Evolutionary conservation across 2,797 vertebrate genomes (phyloP).

Genomic region (Clarias fuscus): DNA sequence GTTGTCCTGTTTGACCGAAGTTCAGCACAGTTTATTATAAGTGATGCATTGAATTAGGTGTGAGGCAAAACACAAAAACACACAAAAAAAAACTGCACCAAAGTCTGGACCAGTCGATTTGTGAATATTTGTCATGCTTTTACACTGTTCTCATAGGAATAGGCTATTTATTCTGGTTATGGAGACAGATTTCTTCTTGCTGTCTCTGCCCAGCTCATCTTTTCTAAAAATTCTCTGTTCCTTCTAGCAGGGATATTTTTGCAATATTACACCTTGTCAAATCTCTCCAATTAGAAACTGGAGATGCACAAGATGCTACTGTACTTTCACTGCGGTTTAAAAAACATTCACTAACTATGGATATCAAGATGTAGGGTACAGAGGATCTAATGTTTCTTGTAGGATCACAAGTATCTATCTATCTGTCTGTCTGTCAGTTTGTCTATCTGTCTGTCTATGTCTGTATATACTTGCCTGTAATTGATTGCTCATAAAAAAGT

Average conservation of each 20-base stretch:
- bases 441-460: too few species aligned
- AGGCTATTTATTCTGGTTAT: background rate
- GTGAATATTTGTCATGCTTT: background rate
- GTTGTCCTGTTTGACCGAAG: conserved; percentile 4
- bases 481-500: background rate
- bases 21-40: background rate
- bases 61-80: background rate
- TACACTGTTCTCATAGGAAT: background rate
- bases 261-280: background rate
- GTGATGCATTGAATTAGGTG: background rate
- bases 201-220: background rate
- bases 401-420: too few species aligned
- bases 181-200: background rate
- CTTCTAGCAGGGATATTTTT: background rate
- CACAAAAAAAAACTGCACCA: background rate
- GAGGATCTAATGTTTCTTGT: too few species aligned
- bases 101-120: background rate
- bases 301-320: background rate
- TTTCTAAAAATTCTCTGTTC: background rate
- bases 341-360: background rate
- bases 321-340: background rate
- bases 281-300: background rate
- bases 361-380: background rate
- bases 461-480: too few species aligned
- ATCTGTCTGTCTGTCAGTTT: too few species aligned